phyloP scores from a whole-genome alignment of 2,797 vertebrate species.

The Fratercula arctica region DNA sequence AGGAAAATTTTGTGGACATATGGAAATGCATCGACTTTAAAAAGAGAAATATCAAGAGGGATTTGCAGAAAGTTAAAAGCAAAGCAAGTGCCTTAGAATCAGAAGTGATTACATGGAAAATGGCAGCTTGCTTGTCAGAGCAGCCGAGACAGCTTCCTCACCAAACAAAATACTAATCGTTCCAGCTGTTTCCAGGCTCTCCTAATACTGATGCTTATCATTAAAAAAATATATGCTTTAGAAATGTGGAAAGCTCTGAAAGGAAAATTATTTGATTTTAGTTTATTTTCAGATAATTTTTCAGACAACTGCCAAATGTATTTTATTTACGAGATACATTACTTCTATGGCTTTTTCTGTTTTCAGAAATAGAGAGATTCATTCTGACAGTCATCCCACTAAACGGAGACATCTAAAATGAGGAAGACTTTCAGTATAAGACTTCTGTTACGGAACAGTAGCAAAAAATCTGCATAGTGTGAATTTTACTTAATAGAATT shows the following conservation, averaged over 20 bases:
- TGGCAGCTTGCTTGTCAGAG: conserved; percentile 34
- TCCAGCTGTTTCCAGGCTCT: conserved; percentile 36
- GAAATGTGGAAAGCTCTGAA: neutral
- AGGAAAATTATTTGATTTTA: neutral
- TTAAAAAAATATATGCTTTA: neutral
- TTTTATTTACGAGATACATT: neutral
- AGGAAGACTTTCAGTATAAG: neutral
- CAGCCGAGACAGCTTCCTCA: neutral
- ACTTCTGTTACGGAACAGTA: neutral
- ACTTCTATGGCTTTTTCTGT: neutral
- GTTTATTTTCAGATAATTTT: neutral
- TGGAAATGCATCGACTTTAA: conserved; percentile 48
- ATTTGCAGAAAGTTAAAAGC: conserved; percentile 64
- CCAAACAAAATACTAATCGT: neutral
- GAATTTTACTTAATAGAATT: neutral
- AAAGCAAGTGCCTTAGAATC: conserved; percentile 49
- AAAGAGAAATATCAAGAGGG: conserved; percentile 52
- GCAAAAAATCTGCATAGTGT: neutral
- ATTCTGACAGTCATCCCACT: neutral
- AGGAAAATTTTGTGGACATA: conserved; percentile 55
- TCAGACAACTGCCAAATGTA: neutral
- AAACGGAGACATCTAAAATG: neutral
- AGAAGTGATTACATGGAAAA: conserved; percentile 48
- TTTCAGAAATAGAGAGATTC: neutral
- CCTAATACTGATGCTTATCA: neutral